Evolutionary conservation across 2,113 vertebrate species (phyloP), one percentile per base, ranked within the genome.

Genomic region (Lates calcarifer): DNA sequence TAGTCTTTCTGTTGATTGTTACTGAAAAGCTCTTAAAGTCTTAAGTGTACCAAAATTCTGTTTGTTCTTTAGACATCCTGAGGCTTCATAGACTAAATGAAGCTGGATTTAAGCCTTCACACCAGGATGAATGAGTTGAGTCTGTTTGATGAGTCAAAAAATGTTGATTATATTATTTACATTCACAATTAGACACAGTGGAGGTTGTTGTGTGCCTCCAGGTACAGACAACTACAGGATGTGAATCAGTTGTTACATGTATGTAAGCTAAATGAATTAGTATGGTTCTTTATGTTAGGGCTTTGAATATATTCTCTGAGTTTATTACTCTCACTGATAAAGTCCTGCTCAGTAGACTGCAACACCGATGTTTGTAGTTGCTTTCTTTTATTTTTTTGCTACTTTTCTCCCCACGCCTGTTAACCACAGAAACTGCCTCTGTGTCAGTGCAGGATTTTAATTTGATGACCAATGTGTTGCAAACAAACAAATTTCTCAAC

Each of bases 51-150:
- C 17, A 49, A 29, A 3, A 28, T 37, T 18, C 3, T 20, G 49
- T 5, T 20, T 2, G 4, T 70, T 24, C n/a, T 29, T 13, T 22
- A 31, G 26, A 53, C n/a, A 13, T 5, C 47, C n/a, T 53, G n/a
- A 53, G 14, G 41, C 39, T 77, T 58, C n/a, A 13, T 4, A n/a
- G 43, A n/a, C 12, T 37, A 18, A 11, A 62, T 47, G 56, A n/a
- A 62, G 65, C 66, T 22, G 22, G 31, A 51, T 26, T 1, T 10
- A 49, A 53, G 79, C 63, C 62, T 74, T 69, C 45, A 69, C 58
- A 47, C 12, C 14, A 33, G 28, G 49, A 71, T 61, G 2, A 58
- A 53, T 14, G 53, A 47, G 29, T 55, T 8, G 10, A 47, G 10
- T 55, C 28, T 14, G 64, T 49, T 45, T 68, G 17, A 28, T 60